Conservation (phyloP, 2,797 vertebrate species). For the Crocidura indochinensis region DNA sequence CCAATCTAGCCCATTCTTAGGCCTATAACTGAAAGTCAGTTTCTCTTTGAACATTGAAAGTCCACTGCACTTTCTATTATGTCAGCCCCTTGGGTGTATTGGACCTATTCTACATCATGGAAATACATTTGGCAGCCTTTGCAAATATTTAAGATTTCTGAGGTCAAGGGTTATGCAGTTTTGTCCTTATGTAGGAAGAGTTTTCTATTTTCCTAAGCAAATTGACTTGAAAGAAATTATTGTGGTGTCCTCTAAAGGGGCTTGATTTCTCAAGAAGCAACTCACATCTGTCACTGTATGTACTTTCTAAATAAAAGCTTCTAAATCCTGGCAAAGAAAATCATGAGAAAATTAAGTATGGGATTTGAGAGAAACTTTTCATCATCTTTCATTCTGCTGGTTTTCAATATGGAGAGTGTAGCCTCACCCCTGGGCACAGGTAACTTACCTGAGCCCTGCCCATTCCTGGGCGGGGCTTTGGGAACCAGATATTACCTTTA, state of each 20-base stretch:
- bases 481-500: too few species aligned
- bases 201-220: constrained; percentile 55
- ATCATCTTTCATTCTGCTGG: constrained; percentile 3
- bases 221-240: constrained; percentile 33
- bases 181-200: background rate
- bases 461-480: too few species aligned
- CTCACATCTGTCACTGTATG: constrained; percentile 35
- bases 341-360: background rate
- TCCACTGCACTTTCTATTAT: background rate
- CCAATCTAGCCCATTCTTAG: constrained; percentile 23
- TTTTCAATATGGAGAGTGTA: background rate
- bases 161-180: constrained; percentile 31
- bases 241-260: constrained; percentile 19
- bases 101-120: background rate
- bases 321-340: constrained; percentile 12
- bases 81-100: background rate
- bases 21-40: constrained; percentile 2
- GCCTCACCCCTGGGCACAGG: too few species aligned
- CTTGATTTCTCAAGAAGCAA: constrained; percentile 30
- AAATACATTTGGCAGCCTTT: background rate
- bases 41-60: constrained; percentile 16
- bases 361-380: constrained; percentile 37
- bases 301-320: constrained; percentile 43
- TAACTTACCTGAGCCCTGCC: too few species aligned
- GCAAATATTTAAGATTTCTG: constrained; percentile 47